Conservation (phyloP, 2,888 invertebrate genomes). For the Stenolophus ochropezus region DNA sequence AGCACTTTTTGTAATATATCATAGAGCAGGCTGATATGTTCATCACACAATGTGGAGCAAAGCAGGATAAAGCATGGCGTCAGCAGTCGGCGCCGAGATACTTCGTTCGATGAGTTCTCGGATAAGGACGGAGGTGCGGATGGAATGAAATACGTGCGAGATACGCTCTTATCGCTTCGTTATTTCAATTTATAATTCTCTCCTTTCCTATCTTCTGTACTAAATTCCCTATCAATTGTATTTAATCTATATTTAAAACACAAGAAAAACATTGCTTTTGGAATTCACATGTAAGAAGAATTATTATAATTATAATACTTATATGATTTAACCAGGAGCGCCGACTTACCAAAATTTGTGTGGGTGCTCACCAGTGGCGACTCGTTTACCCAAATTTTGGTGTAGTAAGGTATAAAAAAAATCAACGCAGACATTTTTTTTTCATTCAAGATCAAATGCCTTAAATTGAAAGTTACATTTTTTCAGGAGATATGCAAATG, state of each 20-base stretch:
- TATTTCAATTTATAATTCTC: background rate
- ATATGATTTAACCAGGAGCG: too few relatives aligned
- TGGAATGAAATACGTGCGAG: background rate
- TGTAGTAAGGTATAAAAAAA: too few relatives aligned
- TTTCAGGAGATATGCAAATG: too few relatives aligned
- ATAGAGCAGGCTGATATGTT: background rate
- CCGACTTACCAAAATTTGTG: too few relatives aligned
- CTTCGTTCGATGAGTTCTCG: conserved; percentile 6
- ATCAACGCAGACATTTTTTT: too few relatives aligned
- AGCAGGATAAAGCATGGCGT: background rate
- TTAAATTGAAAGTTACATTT: too few relatives aligned
- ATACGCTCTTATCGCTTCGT: background rate
- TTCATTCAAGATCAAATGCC: too few relatives aligned
- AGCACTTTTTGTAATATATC: background rate
- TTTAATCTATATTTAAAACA: background rate
- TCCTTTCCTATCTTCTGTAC: background rate
- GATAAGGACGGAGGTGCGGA: conserved; percentile 8
- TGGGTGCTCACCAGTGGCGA: too few relatives aligned
- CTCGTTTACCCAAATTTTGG: too few relatives aligned
- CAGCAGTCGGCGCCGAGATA: background rate
- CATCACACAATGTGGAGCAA: background rate
- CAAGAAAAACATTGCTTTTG: too few relatives aligned
- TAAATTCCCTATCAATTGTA: background rate
- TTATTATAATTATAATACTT: too few relatives aligned
- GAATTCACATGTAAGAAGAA: too few relatives aligned